Percentiles rank a stretch among this genome's conserved stretches.
Conservation (phyloP, 2,888 invertebrate genomes). For the Omphaloscelis lunosa region DNA sequence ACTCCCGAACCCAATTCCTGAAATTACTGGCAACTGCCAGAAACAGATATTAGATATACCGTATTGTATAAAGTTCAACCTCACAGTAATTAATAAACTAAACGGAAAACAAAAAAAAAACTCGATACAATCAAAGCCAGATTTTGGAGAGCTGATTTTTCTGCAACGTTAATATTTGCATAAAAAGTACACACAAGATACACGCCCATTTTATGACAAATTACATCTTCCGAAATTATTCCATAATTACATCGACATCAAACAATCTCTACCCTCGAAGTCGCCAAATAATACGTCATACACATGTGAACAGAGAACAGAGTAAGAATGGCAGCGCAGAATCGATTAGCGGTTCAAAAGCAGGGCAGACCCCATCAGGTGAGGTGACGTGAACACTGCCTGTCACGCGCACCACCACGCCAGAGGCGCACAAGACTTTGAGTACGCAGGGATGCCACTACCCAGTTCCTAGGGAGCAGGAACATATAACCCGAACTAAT, state of each 20-base stretch:
- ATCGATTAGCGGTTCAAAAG: conserved; percentile 66
- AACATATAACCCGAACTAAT: background rate
- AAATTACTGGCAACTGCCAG: background rate
- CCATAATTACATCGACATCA: background rate
- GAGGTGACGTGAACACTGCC: conserved; percentile 65
- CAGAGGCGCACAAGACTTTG: conserved; percentile 53
- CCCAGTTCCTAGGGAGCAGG: background rate
- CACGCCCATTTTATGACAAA: background rate
- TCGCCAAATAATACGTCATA: background rate
- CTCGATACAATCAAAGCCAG: background rate
- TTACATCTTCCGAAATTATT: background rate
- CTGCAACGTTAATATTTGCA: background rate
- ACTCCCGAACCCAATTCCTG: too few relatives aligned
- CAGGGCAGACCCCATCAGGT: conserved; percentile 66
- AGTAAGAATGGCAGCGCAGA: conserved; percentile 49
- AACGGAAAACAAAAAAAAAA: background rate
- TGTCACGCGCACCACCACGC: conserved; percentile 69
- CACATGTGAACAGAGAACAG: conserved; percentile 24
- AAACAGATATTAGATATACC: background rate
- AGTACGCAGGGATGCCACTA: conserved; percentile 37
- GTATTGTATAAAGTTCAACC: background rate
- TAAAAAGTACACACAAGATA: background rate
- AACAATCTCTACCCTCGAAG: background rate
- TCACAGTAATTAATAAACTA: background rate
- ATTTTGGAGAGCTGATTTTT: background rate